phyloP scores from a whole-genome alignment of 2,113 vertebrate species.

The Calidris pygmaea region DNA sequence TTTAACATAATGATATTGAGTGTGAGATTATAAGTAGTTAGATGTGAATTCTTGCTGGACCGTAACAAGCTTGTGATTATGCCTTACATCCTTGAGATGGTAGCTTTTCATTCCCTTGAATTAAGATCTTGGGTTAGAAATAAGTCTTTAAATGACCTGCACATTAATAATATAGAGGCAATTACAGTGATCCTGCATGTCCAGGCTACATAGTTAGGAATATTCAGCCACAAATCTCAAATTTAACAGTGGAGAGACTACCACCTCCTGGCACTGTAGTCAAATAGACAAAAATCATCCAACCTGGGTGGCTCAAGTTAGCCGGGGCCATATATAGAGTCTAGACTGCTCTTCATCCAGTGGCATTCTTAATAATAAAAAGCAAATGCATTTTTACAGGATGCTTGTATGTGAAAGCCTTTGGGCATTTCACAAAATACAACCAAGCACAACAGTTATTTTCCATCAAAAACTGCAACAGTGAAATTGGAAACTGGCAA shows the following conservation, averaged over 20 bases:
- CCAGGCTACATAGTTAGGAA: not conserved
- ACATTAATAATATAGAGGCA: not conserved
- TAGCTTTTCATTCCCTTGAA: not conserved
- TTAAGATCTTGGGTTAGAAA: not conserved
- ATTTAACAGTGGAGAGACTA: not conserved
- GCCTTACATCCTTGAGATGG: not conserved
- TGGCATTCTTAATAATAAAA: not conserved
- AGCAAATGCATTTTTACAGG: not conserved
- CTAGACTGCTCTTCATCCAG: not conserved
- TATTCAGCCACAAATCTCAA: not conserved
- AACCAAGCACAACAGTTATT: not conserved
- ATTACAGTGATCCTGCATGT: not conserved
- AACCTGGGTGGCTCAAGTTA: not conserved
- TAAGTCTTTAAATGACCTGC: not conserved
- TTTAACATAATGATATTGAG: not conserved
- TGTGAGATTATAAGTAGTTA: not conserved
- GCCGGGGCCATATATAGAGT: not conserved
- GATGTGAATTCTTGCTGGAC: not conserved
- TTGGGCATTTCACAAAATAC: not conserved
- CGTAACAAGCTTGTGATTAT: not conserved
- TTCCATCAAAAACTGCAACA: not conserved
- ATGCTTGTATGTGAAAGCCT: not conserved
- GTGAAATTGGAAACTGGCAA: not conserved
- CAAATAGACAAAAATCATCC: not conserved
- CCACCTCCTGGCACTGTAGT: not conserved